phyloP scores from a whole-genome alignment of 2,888 invertebrate genomes.

The Caenorhabditis plicata region DNA sequence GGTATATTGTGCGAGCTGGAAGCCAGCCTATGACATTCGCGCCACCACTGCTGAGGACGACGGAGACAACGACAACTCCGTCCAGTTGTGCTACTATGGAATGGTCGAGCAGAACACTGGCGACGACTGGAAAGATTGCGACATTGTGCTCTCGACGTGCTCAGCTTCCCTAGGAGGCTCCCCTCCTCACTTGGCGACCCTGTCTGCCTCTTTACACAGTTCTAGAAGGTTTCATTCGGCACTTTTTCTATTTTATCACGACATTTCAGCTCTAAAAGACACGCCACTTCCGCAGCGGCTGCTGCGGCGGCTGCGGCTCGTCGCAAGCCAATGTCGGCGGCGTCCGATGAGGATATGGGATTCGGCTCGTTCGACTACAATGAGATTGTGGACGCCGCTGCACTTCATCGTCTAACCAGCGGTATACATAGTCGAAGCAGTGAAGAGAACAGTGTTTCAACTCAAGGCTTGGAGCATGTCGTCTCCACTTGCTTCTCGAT shows the following conservation, averaged over 20 bases:
- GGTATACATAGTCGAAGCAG: slow-evolving; percentile 28
- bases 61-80: slow-evolving; percentile 46
- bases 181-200: slow-evolving; percentile 65
- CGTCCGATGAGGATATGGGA: slow-evolving; percentile 63
- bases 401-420: slow-evolving; percentile 24
- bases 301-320: slow-evolving; percentile 30
- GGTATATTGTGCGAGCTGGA: slow-evolving; percentile 67
- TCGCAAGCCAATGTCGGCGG: slow-evolving; percentile 39
- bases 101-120: slow-evolving; percentile 67
- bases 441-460: slow-evolving; percentile 40
- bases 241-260: slow-evolving; percentile 24
- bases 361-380: slow-evolving; percentile 64
- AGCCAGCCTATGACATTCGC: slow-evolving; percentile 68
- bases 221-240: not conserved
- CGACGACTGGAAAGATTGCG: slow-evolving; percentile 67
- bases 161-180: slow-evolving; percentile 67
- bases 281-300: slow-evolving; percentile 35
- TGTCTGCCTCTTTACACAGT: slow-evolving; percentile 17
- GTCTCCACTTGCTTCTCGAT: slow-evolving; percentile 67
- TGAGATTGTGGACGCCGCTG: slow-evolving; percentile 49
- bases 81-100: slow-evolving; percentile 66
- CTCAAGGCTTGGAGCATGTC: slow-evolving; percentile 62
- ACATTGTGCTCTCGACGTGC: slow-evolving; percentile 67
- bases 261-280: too few species aligned
- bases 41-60: slow-evolving; percentile 62